Percentiles rank a stretch among this genome's conserved stretches.
These are phyloP conservation scores for Criorhina ranunculi DNA, from an alignment of 2,888 invertebrate genomes.

Conservation along the genomic window DNA sequence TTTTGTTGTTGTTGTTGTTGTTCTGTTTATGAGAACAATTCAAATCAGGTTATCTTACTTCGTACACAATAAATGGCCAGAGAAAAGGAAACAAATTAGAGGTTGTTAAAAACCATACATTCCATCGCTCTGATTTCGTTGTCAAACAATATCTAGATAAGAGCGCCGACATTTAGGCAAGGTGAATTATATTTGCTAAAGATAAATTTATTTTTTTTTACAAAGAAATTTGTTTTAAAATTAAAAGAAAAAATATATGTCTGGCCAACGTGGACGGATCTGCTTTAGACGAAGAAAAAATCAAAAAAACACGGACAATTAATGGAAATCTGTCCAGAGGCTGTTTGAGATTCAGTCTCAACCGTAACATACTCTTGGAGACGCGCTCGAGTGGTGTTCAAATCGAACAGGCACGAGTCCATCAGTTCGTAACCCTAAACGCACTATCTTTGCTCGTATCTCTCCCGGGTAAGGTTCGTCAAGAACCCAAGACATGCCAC, in stretches of 20 bases:
- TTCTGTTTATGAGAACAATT: conserved; percentile 60
- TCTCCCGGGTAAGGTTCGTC: no score
- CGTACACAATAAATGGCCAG: conserved; percentile 62
- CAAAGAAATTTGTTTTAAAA: background rate
- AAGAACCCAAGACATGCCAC: no score
- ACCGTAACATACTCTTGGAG: no score
- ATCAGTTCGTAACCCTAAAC: no score
- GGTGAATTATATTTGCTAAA: conserved; percentile 60
- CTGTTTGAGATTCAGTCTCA: no score
- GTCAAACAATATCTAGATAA: conserved; percentile 58
- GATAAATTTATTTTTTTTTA: conserved; percentile 40
- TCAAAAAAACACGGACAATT: no score
- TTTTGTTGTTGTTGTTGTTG: conserved; percentile 8
- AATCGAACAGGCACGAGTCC: no score
- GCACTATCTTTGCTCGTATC: no score
- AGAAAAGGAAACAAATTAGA: conserved; percentile 67
- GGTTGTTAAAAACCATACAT: conserved; percentile 32
- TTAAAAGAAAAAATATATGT: background rate
- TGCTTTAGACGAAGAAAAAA: no score
- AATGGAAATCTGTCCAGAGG: no score
- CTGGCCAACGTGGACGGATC: no score
- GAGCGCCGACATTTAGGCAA: conserved; percentile 58
- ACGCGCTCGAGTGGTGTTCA: no score
- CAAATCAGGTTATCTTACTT: conserved; percentile 67
- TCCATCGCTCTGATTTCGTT: conserved; percentile 37